phyloP scores from a whole-genome alignment of 1,140 invertebrate genomes.

The Sarcophaga peregrina region DNA sequence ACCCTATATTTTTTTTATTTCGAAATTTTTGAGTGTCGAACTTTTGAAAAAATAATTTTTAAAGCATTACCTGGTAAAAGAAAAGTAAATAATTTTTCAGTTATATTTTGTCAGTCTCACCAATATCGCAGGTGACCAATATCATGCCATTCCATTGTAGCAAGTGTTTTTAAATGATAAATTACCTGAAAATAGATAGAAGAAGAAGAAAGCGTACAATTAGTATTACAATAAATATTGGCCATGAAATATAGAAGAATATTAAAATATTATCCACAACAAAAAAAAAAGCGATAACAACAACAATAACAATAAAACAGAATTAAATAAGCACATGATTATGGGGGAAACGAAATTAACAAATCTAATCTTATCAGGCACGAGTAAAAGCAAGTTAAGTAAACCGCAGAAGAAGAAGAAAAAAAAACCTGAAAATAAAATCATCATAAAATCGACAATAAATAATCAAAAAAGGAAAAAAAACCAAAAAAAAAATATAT shows the following conservation, averaged over 20 bases:
- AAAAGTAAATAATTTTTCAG: too few relatives aligned
- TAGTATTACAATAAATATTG: not conserved
- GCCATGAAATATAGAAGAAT: not conserved
- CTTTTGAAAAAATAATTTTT: too few relatives aligned
- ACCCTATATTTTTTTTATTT: too few relatives aligned
- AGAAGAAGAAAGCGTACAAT: not conserved
- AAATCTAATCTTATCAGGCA: not conserved
- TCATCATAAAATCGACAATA: not conserved
- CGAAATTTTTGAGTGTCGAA: too few relatives aligned
- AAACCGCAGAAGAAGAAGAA: not conserved
- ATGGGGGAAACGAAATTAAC: too few relatives aligned
- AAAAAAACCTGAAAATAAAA: not conserved
- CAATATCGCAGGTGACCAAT: too few relatives aligned
- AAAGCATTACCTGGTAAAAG: too few relatives aligned
- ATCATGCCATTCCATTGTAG: not conserved
- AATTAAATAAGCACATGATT: too few relatives aligned
- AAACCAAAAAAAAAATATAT: not conserved
- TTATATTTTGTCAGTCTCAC: too few relatives aligned
- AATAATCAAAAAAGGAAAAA: not conserved
- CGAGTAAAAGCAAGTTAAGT: not conserved
- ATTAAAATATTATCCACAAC: not conserved
- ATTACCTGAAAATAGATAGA: slow-evolving; percentile 11
- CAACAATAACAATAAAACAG: not conserved
- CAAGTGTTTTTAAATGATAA: not conserved
- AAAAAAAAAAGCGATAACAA: not conserved